Base-by-base conservation (phyloP, 2,113 vertebrate species). In the Trinectes maculatus region DNA sequence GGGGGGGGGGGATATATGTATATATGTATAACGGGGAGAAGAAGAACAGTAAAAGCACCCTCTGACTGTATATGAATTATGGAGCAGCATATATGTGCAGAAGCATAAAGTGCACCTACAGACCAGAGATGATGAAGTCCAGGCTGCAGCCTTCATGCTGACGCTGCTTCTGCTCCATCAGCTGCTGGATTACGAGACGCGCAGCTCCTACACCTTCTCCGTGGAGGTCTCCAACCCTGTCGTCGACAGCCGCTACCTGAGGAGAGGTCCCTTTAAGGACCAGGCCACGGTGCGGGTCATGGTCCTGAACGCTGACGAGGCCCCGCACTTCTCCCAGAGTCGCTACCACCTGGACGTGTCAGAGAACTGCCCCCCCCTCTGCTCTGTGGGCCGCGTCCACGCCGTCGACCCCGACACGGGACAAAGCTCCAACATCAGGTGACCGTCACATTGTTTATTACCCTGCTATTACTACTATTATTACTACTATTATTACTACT, bases 241-340 rank as follows among this genome's bases (percentile, higher is more conserved):
- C 12, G 92, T 95, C 5, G 95, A 96, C 54, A 78, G 94, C 0
- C 93, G 93, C 6, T 96, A 93, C 84, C 80, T 95, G 16, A 91
- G 93, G 39, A 92, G 90, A 36, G 95, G 95, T 43, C 87, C 95
- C 84, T 96, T 97, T 74, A 96, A 96, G 74, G 95, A 95, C 46
- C 91, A 94, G 52, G 92, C 95, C 3, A 92, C 91, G 0, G 93
- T 96, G 16, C 91, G 91, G 2, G 91, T 97, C 70, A 84, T 90
- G 4, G 94, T 97, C 28, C 91, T 95, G 19, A 94, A 97, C 0
- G 95, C 94, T 1, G 95, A 95, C 5, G 95, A 97, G 80, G 93
- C 95, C 0, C 95, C 95, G 0, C 84, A 83, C 16, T 97, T 97
- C 89, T 91, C 93, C 22, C 92, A 93, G 61, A 44, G 86, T 0